Evolutionary conservation across 1,140 invertebrate genomes (phyloP), one percentile per base, ranked within the genome.

Genomic region (Watersipora subatra): DNA sequence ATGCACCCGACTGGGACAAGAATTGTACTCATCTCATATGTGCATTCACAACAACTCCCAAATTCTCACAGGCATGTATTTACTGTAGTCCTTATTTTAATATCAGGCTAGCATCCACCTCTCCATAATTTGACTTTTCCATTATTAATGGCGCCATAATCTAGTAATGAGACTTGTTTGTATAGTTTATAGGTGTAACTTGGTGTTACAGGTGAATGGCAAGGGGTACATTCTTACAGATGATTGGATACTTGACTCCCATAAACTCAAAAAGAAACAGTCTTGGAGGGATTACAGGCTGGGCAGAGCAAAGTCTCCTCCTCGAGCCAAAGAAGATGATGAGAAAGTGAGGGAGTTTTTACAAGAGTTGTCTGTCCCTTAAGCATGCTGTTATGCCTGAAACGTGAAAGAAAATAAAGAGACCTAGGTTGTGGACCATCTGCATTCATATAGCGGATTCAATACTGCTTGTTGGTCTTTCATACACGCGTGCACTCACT

Each of bases 11-110:
- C 79, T 92, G 89, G 89, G 83, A 84, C 63, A 73, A 76, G 55
- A 73, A 74, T 56, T 91, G 89, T 76, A 92, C 90, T 7, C 90
- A 92, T 81, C 84, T 93, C 62, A 83, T 93, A 88, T 91, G 83
- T 83, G 87, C 58, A 12, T 59, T 59, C 27, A 24, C 28, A 12
- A 12, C 22, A 24, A 59, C 58, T 27, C 30, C 17, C 24, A 63
- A 28, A 62, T 66, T 29, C 2, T 46, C 34, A 46, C 34, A 46
- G 34, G 34, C n/a, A 46, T 46, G 7, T 46, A n/a, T n/a, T n/a
- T n/a, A n/a, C n/a, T n/a, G n/a, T n/a, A n/a, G n/a, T n/a, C n/a
- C n/a, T n/a, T n/a, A n/a, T n/a, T n/a, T n/a, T n/a, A n/a, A n/a
- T n/a, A n/a, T n/a, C n/a, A n/a, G n/a, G n/a, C n/a, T n/a, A n/a